A percentile compares a stretch with the other conserved stretches of the same genome.
phyloP scores from a whole-genome alignment of 37 sponge, comb jelly and placozoan genomes.

The Petrosia ficiformis region DNA sequence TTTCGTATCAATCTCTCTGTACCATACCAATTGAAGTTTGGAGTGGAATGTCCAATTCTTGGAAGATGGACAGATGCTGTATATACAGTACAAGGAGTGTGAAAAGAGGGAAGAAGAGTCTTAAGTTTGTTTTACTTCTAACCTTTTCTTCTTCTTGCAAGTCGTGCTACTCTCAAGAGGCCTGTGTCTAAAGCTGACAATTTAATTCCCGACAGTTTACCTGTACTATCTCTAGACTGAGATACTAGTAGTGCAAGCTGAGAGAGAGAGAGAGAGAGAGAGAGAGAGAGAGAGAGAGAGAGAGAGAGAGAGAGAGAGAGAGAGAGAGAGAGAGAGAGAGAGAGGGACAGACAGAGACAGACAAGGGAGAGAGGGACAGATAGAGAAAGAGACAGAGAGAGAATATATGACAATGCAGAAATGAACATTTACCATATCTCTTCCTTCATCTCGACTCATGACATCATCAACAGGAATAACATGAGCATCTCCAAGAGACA shows the following conservation, averaged over 20 bases:
- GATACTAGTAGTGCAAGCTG: constrained; percentile 72
- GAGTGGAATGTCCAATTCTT: constrained; percentile 75
- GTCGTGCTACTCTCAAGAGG: constrained; percentile 43
- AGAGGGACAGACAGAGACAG: constrained; percentile 7
- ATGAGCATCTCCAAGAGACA: constrained; percentile 73
- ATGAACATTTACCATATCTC: constrained; percentile 42
- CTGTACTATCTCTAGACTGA: constrained; percentile 46
- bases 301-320: constrained; percentile 13
- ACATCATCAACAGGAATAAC: constrained; percentile 71
- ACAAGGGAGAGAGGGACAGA: not conserved
- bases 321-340: constrained; percentile 20
- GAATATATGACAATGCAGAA: too few species aligned
- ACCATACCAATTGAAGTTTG: constrained; percentile 88
- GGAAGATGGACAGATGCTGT: constrained; percentile 84
- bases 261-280: not conserved
- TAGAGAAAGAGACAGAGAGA: not conserved
- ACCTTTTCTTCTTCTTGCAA: constrained; percentile 57
- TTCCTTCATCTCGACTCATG: constrained; percentile 53
- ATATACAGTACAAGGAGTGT: too few species aligned
- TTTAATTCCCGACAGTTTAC: constrained; percentile 64
- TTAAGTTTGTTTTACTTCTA: not conserved
- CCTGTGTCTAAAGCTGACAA: constrained; percentile 69
- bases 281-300: constrained; percentile 1
- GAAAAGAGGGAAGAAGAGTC: too few species aligned
- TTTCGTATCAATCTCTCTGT: constrained; percentile 80